phyloP scores from a whole-genome alignment of 2,888 invertebrate species.

The Pristionchus mayeri region DNA sequence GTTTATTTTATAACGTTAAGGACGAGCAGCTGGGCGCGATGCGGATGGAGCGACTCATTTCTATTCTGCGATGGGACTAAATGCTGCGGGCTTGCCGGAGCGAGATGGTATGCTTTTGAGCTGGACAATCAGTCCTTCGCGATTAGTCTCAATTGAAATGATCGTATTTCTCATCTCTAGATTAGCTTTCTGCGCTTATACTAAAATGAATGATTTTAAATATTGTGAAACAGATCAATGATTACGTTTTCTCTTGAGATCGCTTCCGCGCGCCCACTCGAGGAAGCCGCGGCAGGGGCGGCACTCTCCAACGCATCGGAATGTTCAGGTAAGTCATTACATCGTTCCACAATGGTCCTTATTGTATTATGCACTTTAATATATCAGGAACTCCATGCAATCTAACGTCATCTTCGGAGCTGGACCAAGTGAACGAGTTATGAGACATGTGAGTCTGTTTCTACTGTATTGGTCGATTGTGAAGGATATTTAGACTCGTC shows the following conservation, averaged over 20 bases:
- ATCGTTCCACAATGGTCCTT: no score
- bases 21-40: neutral
- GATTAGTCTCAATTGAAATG: no score
- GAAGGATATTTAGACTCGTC: neutral
- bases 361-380: no score
- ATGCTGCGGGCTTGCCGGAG: neutral
- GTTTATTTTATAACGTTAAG: neutral
- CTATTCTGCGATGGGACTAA: conserved; percentile 4
- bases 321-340: conserved; percentile 26
- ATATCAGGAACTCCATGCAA: conserved; percentile 30
- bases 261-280: conserved; percentile 26
- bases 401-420: conserved; percentile 42
- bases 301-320: neutral
- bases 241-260: neutral
- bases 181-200: no score
- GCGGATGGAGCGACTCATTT: neutral
- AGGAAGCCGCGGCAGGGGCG: neutral
- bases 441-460: neutral
- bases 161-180: no score
- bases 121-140: no score
- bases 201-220: no score
- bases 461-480: neutral
- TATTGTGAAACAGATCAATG: neutral
- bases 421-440: neutral
- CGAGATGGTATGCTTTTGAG: neutral